A percentile compares a stretch with the other conserved stretches of the same genome.
Conservation (phyloP, 2,113 vertebrate species). For the Corythaixoides concolor region DNA sequence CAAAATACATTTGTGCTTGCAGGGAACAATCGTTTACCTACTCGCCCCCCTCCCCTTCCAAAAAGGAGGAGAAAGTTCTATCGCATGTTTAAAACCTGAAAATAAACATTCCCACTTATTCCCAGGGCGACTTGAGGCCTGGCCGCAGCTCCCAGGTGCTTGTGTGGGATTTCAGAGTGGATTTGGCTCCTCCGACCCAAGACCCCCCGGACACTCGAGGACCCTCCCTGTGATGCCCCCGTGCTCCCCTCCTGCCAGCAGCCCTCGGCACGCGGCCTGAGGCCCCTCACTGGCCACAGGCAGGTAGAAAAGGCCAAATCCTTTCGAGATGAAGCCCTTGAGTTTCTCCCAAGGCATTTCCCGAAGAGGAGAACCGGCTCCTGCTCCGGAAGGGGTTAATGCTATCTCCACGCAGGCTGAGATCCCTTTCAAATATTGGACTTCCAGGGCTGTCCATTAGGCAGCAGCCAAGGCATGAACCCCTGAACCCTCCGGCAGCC, state of each 20-base stretch:
- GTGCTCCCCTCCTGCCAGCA: not conserved
- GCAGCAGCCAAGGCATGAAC: not conserved
- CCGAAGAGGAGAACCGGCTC: not conserved
- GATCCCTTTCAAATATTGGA: not conserved
- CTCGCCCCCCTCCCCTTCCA: not conserved
- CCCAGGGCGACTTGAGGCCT: not conserved
- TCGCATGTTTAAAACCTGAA: not conserved
- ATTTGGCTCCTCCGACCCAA: not conserved
- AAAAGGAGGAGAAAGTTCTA: conserved; percentile 34
- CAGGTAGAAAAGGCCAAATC: not conserved
- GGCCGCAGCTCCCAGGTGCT: not conserved
- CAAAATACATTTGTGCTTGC: conserved; percentile 81
- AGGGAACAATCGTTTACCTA: conserved; percentile 68
- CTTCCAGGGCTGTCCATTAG: not conserved
- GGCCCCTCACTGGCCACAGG: not conserved
- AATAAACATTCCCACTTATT: conserved; percentile 1
- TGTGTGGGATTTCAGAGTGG: not conserved
- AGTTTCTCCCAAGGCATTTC: not conserved
- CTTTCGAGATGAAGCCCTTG: not conserved
- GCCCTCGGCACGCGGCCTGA: accelerated
- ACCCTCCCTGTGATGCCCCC: not conserved
- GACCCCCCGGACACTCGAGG: not conserved
- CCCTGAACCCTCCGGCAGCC: not conserved
- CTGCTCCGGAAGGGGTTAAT: not conserved
- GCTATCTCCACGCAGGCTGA: not conserved